Base-by-base conservation (phyloP, 2,797 vertebrate species). In the Ptychadena robeensis region DNA sequence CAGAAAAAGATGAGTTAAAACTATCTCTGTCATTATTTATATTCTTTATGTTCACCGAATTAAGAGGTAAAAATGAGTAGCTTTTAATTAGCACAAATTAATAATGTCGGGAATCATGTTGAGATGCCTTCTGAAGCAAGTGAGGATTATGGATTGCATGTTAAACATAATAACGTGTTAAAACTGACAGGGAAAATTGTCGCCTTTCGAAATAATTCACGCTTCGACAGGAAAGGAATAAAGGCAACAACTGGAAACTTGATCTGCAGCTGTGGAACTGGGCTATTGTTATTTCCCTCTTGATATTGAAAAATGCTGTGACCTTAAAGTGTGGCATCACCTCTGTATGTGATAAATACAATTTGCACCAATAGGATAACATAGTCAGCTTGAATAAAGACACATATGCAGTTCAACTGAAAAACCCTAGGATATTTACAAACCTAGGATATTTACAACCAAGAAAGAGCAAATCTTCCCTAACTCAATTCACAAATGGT, bases 61-160 rank as follows among this genome's bases (percentile, higher is more conserved):
- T 40, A 38, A 73, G 61, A 40, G 38, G n/a, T 44, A 70, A 65
- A 40, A 69, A 66, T 34, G 22, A 86, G 88, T 90, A 90, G 88
- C 89, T 88, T 90, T 90, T 90, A 91, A 92, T 92, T 92, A 92
- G 88, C 12, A 0, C 86, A 91, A 91, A 92, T 92, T 89, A 92
- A 91, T 91, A 91, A 91, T 92, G 90, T 89, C 86, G 70, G 89
- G 87, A 90, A 79, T 86, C 88, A 81, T 0, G 83, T 87, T 88
- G 90, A 25, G 86, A 85, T 89, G 85, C 87, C 88, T 86, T 27
- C 79, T 80, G 83, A 86, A 85, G 87, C 91, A 90, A 90, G 90
- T 91, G 89, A 89, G 87, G 75, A 87, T 87, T 0, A 9, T 87
- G 0, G 65, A 83, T 74, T 85, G 89, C 88, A 88, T 86, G 86